These are phyloP conservation scores for Campylomormyrus numenius DNA, from an alignment of 2,113 vertebrate species.

Conservation along the genomic window DNA sequence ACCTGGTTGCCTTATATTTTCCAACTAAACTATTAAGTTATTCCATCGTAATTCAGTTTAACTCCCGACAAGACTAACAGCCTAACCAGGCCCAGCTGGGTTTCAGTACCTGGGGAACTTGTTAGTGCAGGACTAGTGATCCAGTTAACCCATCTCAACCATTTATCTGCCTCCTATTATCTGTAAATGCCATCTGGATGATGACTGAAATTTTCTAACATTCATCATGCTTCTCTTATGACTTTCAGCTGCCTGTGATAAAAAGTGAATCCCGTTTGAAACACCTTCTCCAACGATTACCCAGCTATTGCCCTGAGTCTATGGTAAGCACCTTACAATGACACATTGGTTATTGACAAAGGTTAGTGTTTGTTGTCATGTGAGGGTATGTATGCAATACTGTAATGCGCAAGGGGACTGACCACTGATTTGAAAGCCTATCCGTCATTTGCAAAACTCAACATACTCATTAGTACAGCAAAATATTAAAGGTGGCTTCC, in stretches of 20 bases:
- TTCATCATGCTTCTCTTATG: slow-evolving; percentile 13
- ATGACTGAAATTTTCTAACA: not conserved
- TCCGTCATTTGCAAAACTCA: not conserved
- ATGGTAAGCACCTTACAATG: slow-evolving; percentile 59
- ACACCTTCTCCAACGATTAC: slow-evolving; percentile 83
- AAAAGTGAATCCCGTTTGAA: slow-evolving; percentile 93
- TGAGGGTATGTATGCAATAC: not conserved
- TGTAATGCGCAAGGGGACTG: not conserved
- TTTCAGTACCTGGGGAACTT: not conserved
- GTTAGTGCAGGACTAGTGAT: not conserved
- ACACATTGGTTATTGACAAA: not conserved
- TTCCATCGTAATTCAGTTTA: not conserved
- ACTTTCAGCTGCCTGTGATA: slow-evolving; percentile 78
- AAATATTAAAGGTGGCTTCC: not conserved
- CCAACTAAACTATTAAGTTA: not conserved
- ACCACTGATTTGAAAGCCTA: not conserved
- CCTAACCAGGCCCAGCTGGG: not conserved
- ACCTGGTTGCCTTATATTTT: too few relatives aligned
- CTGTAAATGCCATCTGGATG: not conserved
- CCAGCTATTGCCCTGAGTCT: slow-evolving; percentile 85
- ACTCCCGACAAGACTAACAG: not conserved
- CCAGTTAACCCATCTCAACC: not conserved
- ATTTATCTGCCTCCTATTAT: not conserved
- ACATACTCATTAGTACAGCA: not conserved
- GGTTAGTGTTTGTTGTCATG: not conserved